Percentiles rank a stretch among this genome's conserved stretches.
These are phyloP conservation scores for Plagiodera versicolora DNA, from an alignment of 2,888 invertebrate species.

Conservation along the genomic window DNA sequence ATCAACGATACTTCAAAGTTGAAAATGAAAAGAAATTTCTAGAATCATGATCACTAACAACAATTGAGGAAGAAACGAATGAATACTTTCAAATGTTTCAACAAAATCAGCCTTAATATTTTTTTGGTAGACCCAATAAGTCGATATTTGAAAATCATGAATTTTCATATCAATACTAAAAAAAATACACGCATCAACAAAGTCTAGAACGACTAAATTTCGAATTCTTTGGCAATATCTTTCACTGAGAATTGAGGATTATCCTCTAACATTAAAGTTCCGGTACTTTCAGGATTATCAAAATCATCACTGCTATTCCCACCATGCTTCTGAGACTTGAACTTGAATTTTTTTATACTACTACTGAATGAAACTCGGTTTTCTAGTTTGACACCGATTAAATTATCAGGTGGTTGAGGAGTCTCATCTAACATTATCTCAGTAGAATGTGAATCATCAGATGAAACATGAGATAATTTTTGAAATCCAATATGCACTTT, in stretches of 20 bases:
- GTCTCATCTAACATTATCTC: neutral
- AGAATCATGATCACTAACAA: no score
- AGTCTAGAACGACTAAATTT: no score
- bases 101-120: no score
- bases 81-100: no score
- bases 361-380: slow-evolving; percentile 45
- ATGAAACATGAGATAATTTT: neutral
- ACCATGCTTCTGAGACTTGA: slow-evolving; percentile 25
- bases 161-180: no score
- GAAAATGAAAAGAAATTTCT: no score
- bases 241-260: slow-evolving; percentile 25
- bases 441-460: neutral
- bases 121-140: no score
- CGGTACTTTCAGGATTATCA: slow-evolving; percentile 36
- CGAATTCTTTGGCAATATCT: slow-evolving; percentile 38
- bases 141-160: no score
- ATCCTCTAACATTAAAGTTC: slow-evolving; percentile 32
- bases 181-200: no score
- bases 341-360: slow-evolving; percentile 43
- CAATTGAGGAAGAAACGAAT: no score
- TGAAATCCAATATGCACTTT: slow-evolving; percentile 11
- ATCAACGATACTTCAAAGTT: no score
- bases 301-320: slow-evolving; percentile 14
- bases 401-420: neutral
- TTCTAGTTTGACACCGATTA: slow-evolving; percentile 9